phyloP scores from a whole-genome alignment of 2,113 vertebrate species.

The Epinephelus fuscoguttatus region DNA sequence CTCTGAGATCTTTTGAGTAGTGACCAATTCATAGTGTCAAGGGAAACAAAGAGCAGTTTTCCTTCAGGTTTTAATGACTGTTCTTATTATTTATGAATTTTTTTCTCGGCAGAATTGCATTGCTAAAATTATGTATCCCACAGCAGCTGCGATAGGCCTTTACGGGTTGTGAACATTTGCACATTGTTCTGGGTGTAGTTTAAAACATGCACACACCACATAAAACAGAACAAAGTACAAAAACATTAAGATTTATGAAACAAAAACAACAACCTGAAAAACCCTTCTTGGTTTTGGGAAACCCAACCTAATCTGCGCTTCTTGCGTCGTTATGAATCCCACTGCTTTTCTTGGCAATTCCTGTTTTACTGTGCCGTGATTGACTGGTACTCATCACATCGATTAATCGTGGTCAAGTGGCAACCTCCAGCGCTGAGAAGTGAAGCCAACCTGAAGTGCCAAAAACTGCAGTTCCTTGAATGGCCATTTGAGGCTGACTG shows the following conservation, averaged over 20 bases:
- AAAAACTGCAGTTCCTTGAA: too few relatives aligned
- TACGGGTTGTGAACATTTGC: neutral
- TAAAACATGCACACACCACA: neutral
- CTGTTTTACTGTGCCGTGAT: too few relatives aligned
- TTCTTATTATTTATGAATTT: neutral
- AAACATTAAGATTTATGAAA: neutral
- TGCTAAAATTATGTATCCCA: neutral
- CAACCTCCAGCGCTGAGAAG: too few relatives aligned
- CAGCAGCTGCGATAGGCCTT: neutral
- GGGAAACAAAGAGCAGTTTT: neutral
- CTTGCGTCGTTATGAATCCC: too few relatives aligned
- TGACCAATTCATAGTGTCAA: neutral
- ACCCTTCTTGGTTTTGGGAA: slow-evolving; percentile 11
- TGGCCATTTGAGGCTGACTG: too few relatives aligned
- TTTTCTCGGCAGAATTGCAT: neutral
- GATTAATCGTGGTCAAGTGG: too few relatives aligned
- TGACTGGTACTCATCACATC: too few relatives aligned
- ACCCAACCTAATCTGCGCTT: slow-evolving; percentile 20
- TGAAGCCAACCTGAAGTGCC: too few relatives aligned
- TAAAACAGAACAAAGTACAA: neutral
- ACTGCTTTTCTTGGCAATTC: too few relatives aligned
- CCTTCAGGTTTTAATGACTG: neutral
- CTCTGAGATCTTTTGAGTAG: neutral
- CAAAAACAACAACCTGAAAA: neutral
- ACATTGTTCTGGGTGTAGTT: neutral